Conservation (phyloP, 2,888 invertebrate species). For the Sericinus montela region DNA sequence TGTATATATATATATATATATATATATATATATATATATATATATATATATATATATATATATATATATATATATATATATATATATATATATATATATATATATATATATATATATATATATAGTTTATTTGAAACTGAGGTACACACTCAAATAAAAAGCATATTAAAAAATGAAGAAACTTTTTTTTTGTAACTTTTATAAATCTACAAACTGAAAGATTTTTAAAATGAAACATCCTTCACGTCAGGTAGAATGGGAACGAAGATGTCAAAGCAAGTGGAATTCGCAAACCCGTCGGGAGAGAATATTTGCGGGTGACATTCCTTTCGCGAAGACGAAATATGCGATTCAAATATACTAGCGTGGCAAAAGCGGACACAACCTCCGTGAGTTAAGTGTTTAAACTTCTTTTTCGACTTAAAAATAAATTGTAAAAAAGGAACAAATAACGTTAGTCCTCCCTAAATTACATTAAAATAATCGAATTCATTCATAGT, state of each 20-base stretch:
- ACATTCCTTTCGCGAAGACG: conserved; percentile 12
- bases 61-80: too few relatives aligned
- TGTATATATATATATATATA: too few relatives aligned
- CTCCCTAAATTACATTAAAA: too few relatives aligned
- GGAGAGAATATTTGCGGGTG: conserved; percentile 16
- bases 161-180: not conserved
- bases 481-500: too few relatives aligned
- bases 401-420: not conserved
- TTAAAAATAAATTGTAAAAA: too few relatives aligned
- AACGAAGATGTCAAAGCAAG: conserved; percentile 17
- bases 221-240: conserved; percentile 6
- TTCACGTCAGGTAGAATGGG: conserved; percentile 9
- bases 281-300: conserved; percentile 13
- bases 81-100: too few relatives aligned
- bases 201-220: not conserved
- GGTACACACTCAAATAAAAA: too few relatives aligned
- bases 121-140: too few relatives aligned
- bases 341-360: conserved; percentile 13
- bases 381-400: conserved; percentile 1
- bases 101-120: too few relatives aligned
- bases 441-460: too few relatives aligned
- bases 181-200: not conserved
- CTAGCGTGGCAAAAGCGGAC: conserved; percentile 9
- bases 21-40: too few relatives aligned
- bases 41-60: too few relatives aligned